Percentiles rank a stretch among this genome's conserved stretches.
These are phyloP conservation scores for Ruditapes philippinarum DNA, from an alignment of 1,140 invertebrate genomes.

Conservation along the genomic window DNA sequence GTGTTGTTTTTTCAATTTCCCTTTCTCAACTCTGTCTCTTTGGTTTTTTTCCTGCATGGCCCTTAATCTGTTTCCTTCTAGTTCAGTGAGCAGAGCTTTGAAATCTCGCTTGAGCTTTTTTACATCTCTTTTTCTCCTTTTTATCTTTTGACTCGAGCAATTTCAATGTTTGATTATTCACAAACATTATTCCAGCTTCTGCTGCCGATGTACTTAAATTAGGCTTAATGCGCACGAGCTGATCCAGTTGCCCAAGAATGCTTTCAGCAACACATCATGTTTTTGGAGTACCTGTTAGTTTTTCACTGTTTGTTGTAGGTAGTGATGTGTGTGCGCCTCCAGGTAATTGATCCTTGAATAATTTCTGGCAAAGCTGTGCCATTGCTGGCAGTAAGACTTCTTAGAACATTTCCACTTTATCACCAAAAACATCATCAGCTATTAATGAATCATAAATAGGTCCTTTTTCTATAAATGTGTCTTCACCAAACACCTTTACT, in stretches of 20 bases:
- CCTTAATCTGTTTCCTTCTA: neutral
- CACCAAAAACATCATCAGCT: neutral
- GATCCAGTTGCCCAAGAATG: slow-evolving; percentile 5
- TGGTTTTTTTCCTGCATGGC: neutral
- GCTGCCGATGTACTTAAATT: slow-evolving; percentile 1
- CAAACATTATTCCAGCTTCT: slow-evolving; percentile 26
- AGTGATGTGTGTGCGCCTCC: neutral
- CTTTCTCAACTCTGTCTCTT: neutral
- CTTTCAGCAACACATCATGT: slow-evolving; percentile 19
- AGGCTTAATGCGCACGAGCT: slow-evolving; percentile 25
- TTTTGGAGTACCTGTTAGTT: neutral
- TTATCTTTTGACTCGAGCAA: slow-evolving; percentile 18
- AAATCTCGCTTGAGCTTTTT: neutral
- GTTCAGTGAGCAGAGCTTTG: neutral
- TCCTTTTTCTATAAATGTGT: slow-evolving; percentile 30
- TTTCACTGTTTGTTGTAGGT: neutral
- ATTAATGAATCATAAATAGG: slow-evolving; percentile 40
- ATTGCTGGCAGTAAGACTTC: neutral
- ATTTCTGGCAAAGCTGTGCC: neutral
- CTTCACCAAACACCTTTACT: neutral
- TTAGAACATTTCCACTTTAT: neutral
- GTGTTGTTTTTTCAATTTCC: slow-evolving; percentile 14
- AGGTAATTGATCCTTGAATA: neutral
- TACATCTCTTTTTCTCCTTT: neutral
- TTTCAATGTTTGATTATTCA: slow-evolving; percentile 20